Evolutionary conservation across 2,113 vertebrate genomes (phyloP).

Genomic region (Chloropsis cyanopogon): DNA sequence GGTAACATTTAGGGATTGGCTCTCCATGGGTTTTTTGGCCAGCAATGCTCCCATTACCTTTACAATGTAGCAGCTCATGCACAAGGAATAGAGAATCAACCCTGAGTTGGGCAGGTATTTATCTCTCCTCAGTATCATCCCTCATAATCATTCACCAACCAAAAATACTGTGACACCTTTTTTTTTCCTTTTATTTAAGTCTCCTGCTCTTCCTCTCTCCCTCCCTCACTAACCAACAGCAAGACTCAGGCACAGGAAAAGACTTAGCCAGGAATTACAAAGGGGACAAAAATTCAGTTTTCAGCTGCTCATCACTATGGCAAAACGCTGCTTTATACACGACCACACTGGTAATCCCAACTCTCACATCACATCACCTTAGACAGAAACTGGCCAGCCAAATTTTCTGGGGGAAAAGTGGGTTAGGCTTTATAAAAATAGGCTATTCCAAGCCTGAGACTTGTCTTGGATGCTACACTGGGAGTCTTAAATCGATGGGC

Average conservation of each 20-base stretch:
- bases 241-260: background rate
- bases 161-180: background rate
- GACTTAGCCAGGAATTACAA: background rate
- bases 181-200: background rate
- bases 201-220: background rate
- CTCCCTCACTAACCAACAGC: background rate
- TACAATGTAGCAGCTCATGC: background rate
- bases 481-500: background rate
- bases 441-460: background rate
- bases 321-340: background rate
- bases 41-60: background rate
- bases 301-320: background rate
- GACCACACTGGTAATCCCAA: background rate
- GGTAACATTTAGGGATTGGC: background rate
- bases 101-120: background rate
- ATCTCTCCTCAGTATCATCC: background rate
- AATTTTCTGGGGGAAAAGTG: background rate
- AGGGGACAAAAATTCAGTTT: background rate
- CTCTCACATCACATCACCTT: background rate
- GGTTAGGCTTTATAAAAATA: background rate
- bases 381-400: background rate
- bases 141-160: background rate
- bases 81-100: background rate
- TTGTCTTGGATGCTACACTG: background rate
- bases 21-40: background rate